Evolutionary conservation across 23 tunicate species (phyloP).

Genomic region (Trididemnum miniatum): DNA sequence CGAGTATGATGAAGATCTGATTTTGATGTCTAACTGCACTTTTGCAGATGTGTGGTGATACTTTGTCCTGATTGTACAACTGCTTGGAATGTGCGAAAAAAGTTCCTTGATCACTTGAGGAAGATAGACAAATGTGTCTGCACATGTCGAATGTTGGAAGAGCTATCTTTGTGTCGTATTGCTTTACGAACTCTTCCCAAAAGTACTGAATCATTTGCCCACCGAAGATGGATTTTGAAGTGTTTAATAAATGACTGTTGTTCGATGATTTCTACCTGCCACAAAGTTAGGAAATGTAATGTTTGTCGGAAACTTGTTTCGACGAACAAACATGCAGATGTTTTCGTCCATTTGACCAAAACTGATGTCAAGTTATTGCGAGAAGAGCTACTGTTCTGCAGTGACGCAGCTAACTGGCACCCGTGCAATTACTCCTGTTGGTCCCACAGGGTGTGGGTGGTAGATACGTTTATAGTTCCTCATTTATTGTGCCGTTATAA

Average conservation of each 20-base stretch:
- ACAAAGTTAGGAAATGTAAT: neutral
- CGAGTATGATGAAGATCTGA: neutral
- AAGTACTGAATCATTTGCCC: slow-evolving; percentile 57
- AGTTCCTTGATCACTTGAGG: neutral
- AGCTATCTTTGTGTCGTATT: slow-evolving; percentile 13
- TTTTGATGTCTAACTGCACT: neutral
- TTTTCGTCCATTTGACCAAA: neutral
- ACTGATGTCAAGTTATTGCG: neutral
- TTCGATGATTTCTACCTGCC: no score
- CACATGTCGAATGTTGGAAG: neutral
- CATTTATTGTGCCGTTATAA: neutral
- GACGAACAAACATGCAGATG: neutral
- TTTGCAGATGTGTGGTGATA: slow-evolving; percentile 43
- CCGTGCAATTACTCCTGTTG: slow-evolving; percentile 50
- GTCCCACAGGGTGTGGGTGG: slow-evolving; percentile 48
- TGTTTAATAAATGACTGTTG: neutral
- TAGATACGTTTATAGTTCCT: slow-evolving; percentile 9
- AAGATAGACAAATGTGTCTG: neutral
- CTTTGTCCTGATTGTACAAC: slow-evolving; percentile 58
- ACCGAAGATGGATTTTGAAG: slow-evolving; percentile 44
- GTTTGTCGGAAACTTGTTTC: neutral
- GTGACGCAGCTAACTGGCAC: slow-evolving; percentile 19
- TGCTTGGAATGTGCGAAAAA: slow-evolving; percentile 47
- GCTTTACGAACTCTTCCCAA: slow-evolving; percentile 33
- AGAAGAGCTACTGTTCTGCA: slow-evolving; percentile 30